Conservation (phyloP, 1,140 invertebrate genomes). For the Psix sp. region DNA sequence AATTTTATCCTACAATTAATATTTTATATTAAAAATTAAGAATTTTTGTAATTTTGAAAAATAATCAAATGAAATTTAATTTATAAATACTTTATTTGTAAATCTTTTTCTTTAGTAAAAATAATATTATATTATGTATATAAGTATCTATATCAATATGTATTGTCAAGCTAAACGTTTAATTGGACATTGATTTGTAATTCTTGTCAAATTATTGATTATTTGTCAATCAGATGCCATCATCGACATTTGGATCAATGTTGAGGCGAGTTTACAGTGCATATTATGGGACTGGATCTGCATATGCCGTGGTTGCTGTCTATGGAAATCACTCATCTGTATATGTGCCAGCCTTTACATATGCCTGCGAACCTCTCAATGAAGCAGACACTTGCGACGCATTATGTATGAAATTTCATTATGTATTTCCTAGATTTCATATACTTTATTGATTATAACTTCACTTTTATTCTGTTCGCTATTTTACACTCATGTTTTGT, state of each 20-base stretch:
- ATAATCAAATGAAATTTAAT: too few relatives aligned
- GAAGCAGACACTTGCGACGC: constrained; percentile 74
- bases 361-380: constrained; percentile 79
- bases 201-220: constrained; percentile 49
- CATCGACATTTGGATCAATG: constrained; percentile 39
- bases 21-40: too few relatives aligned
- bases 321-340: constrained; percentile 74
- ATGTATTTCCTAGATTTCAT: constrained; percentile 8
- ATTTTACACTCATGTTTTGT: constrained; percentile 53
- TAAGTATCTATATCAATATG: too few relatives aligned
- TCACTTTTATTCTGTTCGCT: constrained; percentile 6
- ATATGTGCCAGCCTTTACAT: constrained; percentile 83
- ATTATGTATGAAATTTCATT: constrained; percentile 70
- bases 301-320: constrained; percentile 81
- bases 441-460: too few relatives aligned
- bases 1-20: too few relatives aligned
- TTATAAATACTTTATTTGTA: too few relatives aligned
- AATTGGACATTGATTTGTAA: constrained; percentile 27
- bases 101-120: too few relatives aligned
- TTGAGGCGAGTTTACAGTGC: constrained; percentile 79
- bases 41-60: too few relatives aligned
- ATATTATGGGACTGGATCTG: constrained; percentile 81
- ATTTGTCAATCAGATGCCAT: constrained; percentile 66
- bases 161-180: too few relatives aligned
- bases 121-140: too few relatives aligned